Evolutionary conservation across 2,113 vertebrate genomes (phyloP).

Genomic region (Rhinogobius similis): DNA sequence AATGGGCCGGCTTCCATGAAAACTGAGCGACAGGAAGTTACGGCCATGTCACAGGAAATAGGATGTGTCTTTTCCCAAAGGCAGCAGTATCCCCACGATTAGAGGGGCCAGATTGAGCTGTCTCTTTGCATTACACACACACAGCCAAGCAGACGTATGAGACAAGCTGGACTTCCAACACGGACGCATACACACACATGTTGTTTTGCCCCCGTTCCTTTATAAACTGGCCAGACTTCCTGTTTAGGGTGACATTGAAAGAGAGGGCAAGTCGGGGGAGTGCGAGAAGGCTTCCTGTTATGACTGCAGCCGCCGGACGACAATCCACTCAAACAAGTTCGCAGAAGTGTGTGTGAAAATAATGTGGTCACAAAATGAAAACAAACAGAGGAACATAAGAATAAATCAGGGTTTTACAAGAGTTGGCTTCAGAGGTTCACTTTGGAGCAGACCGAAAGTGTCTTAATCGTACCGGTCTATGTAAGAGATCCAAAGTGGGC

Average conservation of each 20-base stretch:
- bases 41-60: constrained; percentile 74
- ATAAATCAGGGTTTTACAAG: no score
- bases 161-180: constrained; percentile 4
- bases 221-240: constrained; percentile 31
- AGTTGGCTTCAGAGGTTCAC: no score
- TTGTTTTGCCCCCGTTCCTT: constrained; percentile 25
- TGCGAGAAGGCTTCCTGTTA: constrained; percentile 43
- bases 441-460: no score
- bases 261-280: constrained; percentile 18
- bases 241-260: constrained; percentile 30
- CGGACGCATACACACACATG: not conserved
- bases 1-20: constrained; percentile 49
- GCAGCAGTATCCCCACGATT: constrained; percentile 57
- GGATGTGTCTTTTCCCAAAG: constrained; percentile 68
- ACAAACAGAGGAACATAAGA: not conserved
- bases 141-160: constrained; percentile 8
- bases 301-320: constrained; percentile 39
- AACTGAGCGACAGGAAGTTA: constrained; percentile 67
- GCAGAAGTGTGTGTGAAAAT: not conserved
- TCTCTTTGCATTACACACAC: constrained; percentile 61
- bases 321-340: constrained; percentile 15
- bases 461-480: no score
- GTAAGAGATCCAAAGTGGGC: no score
- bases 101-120: constrained; percentile 72
- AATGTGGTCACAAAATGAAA: not conserved